Percentiles rank a stretch among this genome's conserved stretches.
phyloP scores from a whole-genome alignment of 1,140 invertebrate species.

The Ceratitis capitata region DNA sequence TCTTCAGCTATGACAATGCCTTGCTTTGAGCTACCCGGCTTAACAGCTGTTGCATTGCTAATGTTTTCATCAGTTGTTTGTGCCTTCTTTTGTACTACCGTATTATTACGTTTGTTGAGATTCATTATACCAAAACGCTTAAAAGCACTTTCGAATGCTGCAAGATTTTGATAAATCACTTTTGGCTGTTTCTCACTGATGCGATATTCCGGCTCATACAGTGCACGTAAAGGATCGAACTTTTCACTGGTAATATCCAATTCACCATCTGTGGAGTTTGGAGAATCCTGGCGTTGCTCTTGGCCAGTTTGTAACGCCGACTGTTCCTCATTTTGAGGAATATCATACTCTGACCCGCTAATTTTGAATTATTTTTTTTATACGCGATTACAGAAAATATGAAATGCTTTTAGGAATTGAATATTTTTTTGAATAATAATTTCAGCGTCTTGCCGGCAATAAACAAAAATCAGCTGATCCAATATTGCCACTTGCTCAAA shows the following conservation, averaged over 20 bases:
- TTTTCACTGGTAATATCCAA: constrained; percentile 72
- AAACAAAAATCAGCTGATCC: not conserved
- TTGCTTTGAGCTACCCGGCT: constrained; percentile 21
- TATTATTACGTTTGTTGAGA: constrained; percentile 49
- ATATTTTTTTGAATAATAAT: too few relatives aligned
- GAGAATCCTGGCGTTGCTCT: not conserved
- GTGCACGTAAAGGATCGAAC: constrained; percentile 75
- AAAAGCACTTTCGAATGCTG: constrained; percentile 57
- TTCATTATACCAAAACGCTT: constrained; percentile 54
- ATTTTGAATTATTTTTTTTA: not conserved
- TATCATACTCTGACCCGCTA: not conserved
- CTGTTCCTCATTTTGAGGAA: not conserved
- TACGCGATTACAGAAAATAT: not conserved
- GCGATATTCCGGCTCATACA: constrained; percentile 69
- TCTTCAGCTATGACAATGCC: constrained; percentile 15
- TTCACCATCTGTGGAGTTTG: constrained; percentile 54
- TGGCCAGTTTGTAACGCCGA: not conserved
- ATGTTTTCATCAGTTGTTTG: not conserved
- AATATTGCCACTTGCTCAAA: not conserved
- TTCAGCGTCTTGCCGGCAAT: not conserved
- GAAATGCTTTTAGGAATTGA: not conserved
- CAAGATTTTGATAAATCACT: constrained; percentile 59
- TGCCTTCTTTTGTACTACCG: not conserved
- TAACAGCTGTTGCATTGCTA: not conserved
- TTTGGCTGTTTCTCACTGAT: constrained; percentile 65